Conservation (phyloP, 64 coral and sea anemone species). For the Hydrozoanthus tunicans region DNA sequence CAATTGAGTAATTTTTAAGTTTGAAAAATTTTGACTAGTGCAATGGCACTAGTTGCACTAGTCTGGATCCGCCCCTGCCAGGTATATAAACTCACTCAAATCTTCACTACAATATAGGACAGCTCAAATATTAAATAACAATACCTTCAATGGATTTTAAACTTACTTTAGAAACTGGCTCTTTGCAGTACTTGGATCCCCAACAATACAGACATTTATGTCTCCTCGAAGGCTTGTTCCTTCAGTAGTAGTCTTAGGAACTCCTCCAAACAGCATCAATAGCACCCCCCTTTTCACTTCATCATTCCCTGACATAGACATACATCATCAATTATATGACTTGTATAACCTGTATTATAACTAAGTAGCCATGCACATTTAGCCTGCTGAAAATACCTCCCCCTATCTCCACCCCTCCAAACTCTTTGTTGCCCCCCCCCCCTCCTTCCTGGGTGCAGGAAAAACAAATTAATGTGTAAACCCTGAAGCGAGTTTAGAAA, state of each 20-base stretch:
- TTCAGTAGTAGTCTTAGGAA: conserved; percentile 91
- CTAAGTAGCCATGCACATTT: too few relatives aligned
- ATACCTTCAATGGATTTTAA: neutral
- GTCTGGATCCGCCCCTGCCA: neutral
- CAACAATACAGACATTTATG: conserved; percentile 98
- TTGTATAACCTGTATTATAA: too few relatives aligned
- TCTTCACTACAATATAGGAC: too few relatives aligned
- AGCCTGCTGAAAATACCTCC: too few relatives aligned
- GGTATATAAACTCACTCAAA: neutral
- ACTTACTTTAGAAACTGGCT: conserved; percentile 98
- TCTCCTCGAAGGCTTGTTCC: conserved; percentile 93
- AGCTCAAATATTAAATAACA: too few relatives aligned
- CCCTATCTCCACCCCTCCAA: too few relatives aligned
- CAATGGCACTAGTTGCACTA: too few relatives aligned
- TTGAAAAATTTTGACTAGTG: too few relatives aligned
- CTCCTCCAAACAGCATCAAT: conserved; percentile 99
- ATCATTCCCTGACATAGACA: conserved; percentile 78
- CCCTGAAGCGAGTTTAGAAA: too few relatives aligned
- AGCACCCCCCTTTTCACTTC: conserved; percentile 97
- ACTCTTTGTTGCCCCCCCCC: too few relatives aligned
- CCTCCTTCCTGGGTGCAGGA: too few relatives aligned
- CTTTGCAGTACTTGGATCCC: conserved; percentile 98
- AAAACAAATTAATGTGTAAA: too few relatives aligned
- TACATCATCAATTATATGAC: neutral
- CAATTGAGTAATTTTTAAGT: neutral